These are phyloP conservation scores for Solenodon paradoxus DNA, from an alignment of 2,113 vertebrate species.

Conservation along the genomic window DNA sequence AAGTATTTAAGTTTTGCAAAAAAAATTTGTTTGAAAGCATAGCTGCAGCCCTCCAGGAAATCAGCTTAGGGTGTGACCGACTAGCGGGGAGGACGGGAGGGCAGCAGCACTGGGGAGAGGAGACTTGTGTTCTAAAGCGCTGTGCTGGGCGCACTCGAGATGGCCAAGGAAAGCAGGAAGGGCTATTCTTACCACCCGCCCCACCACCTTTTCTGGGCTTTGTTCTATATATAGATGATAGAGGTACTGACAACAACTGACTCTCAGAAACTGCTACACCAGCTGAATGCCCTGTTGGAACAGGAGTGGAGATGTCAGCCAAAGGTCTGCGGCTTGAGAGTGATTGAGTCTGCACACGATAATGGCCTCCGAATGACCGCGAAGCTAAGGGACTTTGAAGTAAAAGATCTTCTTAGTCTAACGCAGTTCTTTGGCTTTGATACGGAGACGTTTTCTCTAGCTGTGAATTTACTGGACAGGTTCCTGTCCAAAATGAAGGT, in stretches of 20 bases:
- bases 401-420: constrained; percentile 94
- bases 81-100: background rate
- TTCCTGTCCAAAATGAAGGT: constrained; percentile 97
- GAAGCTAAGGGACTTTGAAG: constrained; percentile 91
- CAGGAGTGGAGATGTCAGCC: constrained; percentile 91
- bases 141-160: background rate
- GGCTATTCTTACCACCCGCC: constrained; percentile 18
- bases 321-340: constrained; percentile 89
- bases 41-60: background rate
- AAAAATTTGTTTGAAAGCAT: background rate
- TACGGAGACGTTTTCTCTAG: constrained; percentile 92
- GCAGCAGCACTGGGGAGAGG: background rate
- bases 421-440: constrained; percentile 95
- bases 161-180: background rate
- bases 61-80: background rate
- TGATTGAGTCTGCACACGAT: constrained; percentile 91
- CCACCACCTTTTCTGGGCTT: constrained; percentile 46
- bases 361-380: constrained; percentile 93
- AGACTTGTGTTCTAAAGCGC: background rate
- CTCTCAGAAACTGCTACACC: constrained; percentile 83
- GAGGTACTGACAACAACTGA: constrained; percentile 82
- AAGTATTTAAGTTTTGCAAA: background rate
- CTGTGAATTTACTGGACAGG: constrained; percentile 93
- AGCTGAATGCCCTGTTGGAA: constrained; percentile 89
- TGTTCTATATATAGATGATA: constrained; percentile 89